Conservation (phyloP, 1,140 invertebrate genomes). For the Apocrypta bakeri region DNA sequence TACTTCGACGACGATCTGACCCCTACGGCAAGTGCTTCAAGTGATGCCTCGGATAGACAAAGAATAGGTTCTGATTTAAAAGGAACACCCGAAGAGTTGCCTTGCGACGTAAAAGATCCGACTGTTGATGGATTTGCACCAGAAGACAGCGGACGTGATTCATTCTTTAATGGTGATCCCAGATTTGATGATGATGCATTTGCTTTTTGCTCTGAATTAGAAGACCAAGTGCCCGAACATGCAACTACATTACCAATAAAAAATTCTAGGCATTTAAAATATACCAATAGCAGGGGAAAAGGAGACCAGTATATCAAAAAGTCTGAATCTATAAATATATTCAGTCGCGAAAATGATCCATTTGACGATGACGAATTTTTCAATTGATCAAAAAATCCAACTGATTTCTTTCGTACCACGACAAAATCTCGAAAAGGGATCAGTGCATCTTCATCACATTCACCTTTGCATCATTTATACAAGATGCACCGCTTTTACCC, state of each 20-base stretch:
- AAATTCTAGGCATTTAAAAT: conserved; percentile 69
- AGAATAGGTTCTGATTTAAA: conserved; percentile 65
- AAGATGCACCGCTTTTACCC: conserved; percentile 31
- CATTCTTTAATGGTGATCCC: conserved; percentile 68
- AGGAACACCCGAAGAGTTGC: conserved; percentile 65
- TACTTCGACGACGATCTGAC: conserved; percentile 85
- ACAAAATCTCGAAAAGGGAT: conserved; percentile 39
- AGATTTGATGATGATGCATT: conserved; percentile 70
- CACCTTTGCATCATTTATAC: conserved; percentile 24
- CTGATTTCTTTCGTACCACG: conserved; percentile 45
- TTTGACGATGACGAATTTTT: conserved; percentile 92
- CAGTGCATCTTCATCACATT: conserved; percentile 38
- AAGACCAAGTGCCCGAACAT: conserved; percentile 67
- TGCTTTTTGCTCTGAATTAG: conserved; percentile 68
- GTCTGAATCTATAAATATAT: conserved; percentile 91
- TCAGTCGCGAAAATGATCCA: conserved; percentile 85
- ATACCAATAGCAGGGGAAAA: conserved; percentile 61
- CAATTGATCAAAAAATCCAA: conserved; percentile 69
- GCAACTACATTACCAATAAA: conserved; percentile 66
- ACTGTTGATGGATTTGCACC: conserved; percentile 56
- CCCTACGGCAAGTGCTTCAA: conserved; percentile 72
- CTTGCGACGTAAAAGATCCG: conserved; percentile 59
- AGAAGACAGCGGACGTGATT: conserved; percentile 64
- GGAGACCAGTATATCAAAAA: conserved; percentile 81
- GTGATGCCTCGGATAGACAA: conserved; percentile 66